Evolutionary conservation across 2,797 vertebrate species (phyloP).

Genomic region (Chrosomus eos): DNA sequence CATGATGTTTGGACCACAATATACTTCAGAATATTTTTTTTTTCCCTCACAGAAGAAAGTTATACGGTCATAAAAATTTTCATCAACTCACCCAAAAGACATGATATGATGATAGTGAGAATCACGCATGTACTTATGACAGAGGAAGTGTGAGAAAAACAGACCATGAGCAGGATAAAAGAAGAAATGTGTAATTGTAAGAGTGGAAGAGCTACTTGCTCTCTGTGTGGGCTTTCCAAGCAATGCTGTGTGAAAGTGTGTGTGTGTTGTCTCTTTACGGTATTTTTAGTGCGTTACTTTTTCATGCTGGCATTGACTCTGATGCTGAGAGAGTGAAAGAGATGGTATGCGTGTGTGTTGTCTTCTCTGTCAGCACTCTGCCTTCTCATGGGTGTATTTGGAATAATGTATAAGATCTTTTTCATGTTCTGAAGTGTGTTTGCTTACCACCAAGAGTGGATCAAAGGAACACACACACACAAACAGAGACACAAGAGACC

Average conservation of each 20-base stretch:
- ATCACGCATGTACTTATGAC: not conserved
- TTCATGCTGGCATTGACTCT: constrained; percentile 41
- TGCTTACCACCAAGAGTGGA: constrained; percentile 20
- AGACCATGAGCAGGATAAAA: not conserved
- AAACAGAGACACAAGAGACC: too few relatives aligned
- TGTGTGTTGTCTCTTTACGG: constrained; percentile 1
- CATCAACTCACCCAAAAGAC: not conserved
- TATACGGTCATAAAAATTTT: not conserved
- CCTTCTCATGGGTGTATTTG: constrained; percentile 50
- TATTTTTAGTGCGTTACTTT: constrained; percentile 50
- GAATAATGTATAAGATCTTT: constrained; percentile 51
- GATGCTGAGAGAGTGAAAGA: constrained; percentile 31
- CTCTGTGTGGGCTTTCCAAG: constrained; percentile 35
- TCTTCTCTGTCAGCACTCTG: constrained; percentile 35
- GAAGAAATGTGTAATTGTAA: constrained; percentile 15
- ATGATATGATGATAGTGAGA: not conserved
- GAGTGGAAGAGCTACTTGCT: not conserved
- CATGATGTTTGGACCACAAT: not conserved
- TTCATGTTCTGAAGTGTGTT: constrained; percentile 43
- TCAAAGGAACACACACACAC: too few relatives aligned
- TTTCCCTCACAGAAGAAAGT: not conserved
- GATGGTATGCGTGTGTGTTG: constrained; percentile 27
- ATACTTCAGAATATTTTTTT: not conserved
- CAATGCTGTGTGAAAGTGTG: constrained; percentile 7
- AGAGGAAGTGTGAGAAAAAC: constrained; percentile 2